A percentile compares a stretch with the other conserved stretches of the same genome.
These are phyloP conservation scores for Heliconius melpomene DNA, from an alignment of 1,140 invertebrate species.

Conservation along the genomic window DNA sequence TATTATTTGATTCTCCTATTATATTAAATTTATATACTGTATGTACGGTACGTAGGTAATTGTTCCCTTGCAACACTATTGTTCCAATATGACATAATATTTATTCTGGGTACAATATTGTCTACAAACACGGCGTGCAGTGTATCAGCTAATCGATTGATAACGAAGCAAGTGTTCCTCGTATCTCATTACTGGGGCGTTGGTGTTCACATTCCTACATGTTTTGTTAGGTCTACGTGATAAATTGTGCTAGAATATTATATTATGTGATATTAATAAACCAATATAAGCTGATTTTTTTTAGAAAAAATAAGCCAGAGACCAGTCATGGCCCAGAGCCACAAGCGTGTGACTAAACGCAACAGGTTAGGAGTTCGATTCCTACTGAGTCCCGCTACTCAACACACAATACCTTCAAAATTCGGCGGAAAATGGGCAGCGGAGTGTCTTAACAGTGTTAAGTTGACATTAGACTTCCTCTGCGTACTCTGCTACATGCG, in stretches of 20 bases:
- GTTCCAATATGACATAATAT: constrained; percentile 29
- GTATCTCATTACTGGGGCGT: constrained; percentile 69
- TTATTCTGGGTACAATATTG: constrained; percentile 30
- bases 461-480: no score
- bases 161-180: constrained; percentile 59
- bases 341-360: no score
- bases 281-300: no score
- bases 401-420: no score
- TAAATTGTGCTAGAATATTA: constrained; percentile 30
- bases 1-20: background rate
- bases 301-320: no score
- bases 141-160: constrained; percentile 43
- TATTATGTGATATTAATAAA: background rate
- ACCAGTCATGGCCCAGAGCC: no score
- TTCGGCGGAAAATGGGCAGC: no score
- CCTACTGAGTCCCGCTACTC: no score
- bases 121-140: constrained; percentile 19
- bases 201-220: constrained; percentile 51
- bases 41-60: background rate
- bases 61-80: background rate
- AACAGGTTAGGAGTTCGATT: no score
- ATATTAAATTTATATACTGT: background rate
- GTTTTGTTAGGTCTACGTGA: constrained; percentile 30
- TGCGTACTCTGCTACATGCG: background rate
- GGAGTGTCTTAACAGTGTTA: no score